These are phyloP conservation scores for Drosophila ambigua DNA, from an alignment of 1,140 invertebrate species.

Conservation along the genomic window DNA sequence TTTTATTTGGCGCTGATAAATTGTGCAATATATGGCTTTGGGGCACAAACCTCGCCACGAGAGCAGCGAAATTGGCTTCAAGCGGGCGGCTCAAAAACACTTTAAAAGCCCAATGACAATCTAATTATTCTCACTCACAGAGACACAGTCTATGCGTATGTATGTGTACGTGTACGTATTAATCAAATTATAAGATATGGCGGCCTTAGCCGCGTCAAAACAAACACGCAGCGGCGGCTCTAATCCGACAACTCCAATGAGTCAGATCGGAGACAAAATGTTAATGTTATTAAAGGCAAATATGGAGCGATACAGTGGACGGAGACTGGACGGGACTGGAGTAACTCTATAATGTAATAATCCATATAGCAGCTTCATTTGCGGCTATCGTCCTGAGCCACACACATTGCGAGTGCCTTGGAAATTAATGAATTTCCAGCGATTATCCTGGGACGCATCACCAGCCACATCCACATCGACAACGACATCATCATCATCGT, in stretches of 20 bases:
- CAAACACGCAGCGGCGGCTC: constrained; percentile 59
- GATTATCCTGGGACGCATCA: constrained; percentile 76
- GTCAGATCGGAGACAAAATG: constrained; percentile 68
- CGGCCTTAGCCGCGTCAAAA: constrained; percentile 59
- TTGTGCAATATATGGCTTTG: constrained; percentile 73
- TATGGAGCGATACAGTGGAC: constrained; percentile 51
- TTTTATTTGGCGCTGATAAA: constrained; percentile 78
- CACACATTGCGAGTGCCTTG: constrained; percentile 29
- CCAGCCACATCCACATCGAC: constrained; percentile 31
- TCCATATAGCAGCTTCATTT: background rate
- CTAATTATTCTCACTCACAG: constrained; percentile 49
- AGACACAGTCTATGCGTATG: background rate
- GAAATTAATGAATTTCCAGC: constrained; percentile 72
- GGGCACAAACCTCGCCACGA: constrained; percentile 56
- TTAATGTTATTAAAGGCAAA: constrained; percentile 79
- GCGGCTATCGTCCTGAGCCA: constrained; percentile 11
- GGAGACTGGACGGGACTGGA: too few species aligned
- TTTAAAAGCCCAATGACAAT: constrained; percentile 67
- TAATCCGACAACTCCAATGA: constrained; percentile 45
- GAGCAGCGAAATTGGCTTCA: constrained; percentile 64
- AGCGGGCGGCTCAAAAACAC: constrained; percentile 27
- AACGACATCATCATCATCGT: constrained; percentile 35
- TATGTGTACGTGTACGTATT: constrained; percentile 30
- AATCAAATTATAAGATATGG: constrained; percentile 79
- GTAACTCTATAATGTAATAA: background rate